Percentiles rank a stretch among this genome's conserved stretches.
phyloP scores from a whole-genome alignment of 1,140 invertebrate species.

The Magallana angulata region DNA sequence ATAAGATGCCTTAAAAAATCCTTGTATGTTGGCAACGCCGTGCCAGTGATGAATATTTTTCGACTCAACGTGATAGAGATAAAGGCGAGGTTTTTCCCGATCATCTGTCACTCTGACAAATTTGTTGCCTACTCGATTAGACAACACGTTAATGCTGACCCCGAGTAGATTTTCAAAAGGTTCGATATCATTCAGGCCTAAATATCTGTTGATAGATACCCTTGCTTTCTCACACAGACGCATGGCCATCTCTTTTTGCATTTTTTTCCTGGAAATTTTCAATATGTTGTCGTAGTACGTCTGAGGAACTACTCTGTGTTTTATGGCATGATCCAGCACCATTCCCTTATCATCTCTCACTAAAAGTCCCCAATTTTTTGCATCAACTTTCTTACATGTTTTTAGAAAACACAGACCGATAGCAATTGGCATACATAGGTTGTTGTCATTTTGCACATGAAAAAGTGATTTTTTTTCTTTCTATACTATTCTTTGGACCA shows the following conservation, averaged over 20 bases:
- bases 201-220: slow-evolving; percentile 20
- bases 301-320: background rate
- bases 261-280: slow-evolving; percentile 6
- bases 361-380: background rate
- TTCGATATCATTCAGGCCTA: slow-evolving; percentile 39
- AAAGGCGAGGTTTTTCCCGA: background rate
- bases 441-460: background rate
- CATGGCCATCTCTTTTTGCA: slow-evolving; percentile 30
- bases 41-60: slow-evolving; percentile 29
- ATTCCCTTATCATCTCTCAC: background rate
- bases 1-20: slow-evolving; percentile 33
- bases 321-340: background rate
- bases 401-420: slow-evolving; percentile 33
- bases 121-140: slow-evolving; percentile 36
- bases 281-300: background rate
- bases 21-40: slow-evolving; percentile 32
- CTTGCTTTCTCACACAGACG: slow-evolving; percentile 16
- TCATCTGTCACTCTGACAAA: slow-evolving; percentile 40
- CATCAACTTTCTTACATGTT: slow-evolving; percentile 31
- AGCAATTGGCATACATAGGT: background rate
- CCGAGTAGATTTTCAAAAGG: slow-evolving; percentile 34
- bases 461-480: too few relatives aligned
- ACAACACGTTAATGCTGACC: slow-evolving; percentile 37
- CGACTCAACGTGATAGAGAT: slow-evolving; percentile 35
- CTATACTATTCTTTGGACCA: too few relatives aligned